Evolutionary conservation across 2,797 vertebrate genomes (phyloP).

Genomic region (Arremon brunneinucha): DNA sequence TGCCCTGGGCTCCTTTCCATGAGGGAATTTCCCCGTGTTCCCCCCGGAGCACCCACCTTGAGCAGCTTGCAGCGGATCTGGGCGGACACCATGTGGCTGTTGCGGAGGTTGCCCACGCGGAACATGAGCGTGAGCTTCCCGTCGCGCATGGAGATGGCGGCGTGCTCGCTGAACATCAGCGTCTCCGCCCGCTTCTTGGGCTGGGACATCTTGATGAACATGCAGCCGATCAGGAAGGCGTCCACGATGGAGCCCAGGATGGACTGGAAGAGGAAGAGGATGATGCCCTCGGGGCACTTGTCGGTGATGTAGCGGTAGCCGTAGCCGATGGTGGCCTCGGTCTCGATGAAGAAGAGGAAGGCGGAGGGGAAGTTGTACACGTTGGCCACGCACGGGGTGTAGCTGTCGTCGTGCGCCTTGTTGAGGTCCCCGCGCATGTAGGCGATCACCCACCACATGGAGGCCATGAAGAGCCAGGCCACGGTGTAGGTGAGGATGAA

Average conservation of each 20-base stretch:
- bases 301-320: conserved; percentile 90
- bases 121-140: conserved; percentile 99
- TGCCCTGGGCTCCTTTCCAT: rapidly evolving
- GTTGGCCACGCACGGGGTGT: conserved; percentile 88
- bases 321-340: conserved; percentile 90
- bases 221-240: conserved; percentile 91
- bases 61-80: conserved; percentile 99
- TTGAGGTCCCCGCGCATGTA: conserved; percentile 85
- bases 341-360: conserved; percentile 92
- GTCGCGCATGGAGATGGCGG: conserved; percentile 95
- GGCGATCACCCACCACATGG: conserved; percentile 92
- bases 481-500: conserved; percentile 90
- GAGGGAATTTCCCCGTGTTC: rapidly evolving
- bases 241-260: conserved; percentile 89
- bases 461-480: conserved; percentile 92
- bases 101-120: conserved; percentile 96
- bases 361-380: conserved; percentile 93
- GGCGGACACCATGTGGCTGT: conserved; percentile 99
- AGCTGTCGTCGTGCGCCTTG: conserved; percentile 73
- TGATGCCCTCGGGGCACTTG: conserved; percentile 89
- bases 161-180: conserved; percentile 93
- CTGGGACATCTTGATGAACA: conserved; percentile 97
- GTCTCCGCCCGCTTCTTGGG: conserved; percentile 92
- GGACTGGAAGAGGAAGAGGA: conserved; percentile 91
- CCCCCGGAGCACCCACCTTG: conserved; percentile 64